Evolutionary conservation across 2,797 vertebrate species (phyloP).

Genomic region (Phrynocephalus guinanensis): DNA sequence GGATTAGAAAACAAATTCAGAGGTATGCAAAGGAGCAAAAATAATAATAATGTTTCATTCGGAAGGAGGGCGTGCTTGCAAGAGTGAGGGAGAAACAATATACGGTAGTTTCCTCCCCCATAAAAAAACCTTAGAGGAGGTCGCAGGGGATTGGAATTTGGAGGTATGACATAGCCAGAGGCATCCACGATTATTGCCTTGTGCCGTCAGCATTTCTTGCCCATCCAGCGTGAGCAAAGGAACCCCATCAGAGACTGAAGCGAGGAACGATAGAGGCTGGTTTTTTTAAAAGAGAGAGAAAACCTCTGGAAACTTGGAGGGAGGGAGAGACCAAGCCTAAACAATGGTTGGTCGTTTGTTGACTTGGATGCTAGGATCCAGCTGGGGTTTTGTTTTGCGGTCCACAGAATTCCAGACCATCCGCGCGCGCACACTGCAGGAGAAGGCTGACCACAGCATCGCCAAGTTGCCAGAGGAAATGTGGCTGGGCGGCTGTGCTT

Average conservation of each 20-base stretch:
- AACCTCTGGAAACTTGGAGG: background rate
- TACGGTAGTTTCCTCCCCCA: too few relatives aligned
- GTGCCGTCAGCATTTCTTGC: constrained; percentile 19
- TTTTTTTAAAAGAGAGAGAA: background rate
- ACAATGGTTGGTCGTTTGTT: background rate
- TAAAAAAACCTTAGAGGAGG: background rate
- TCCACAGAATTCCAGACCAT: too few relatives aligned
- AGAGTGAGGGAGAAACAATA: background rate
- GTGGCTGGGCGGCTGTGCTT: too few relatives aligned
- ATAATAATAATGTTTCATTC: too few relatives aligned
- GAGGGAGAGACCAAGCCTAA: background rate
- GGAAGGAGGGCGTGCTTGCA: background rate
- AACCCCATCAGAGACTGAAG: background rate
- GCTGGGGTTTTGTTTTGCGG: too few relatives aligned
- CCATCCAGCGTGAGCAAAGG: constrained; percentile 20
- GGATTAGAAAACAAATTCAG: background rate
- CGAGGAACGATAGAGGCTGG: background rate
- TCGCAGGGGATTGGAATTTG: rapidly evolving
- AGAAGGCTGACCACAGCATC: background rate
- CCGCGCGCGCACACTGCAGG: background rate
- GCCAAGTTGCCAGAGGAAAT: background rate
- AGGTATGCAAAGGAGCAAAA: background rate
- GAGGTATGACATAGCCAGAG: background rate
- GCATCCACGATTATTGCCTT: constrained; percentile 41
- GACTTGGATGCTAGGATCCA: background rate